Base-by-base conservation (phyloP, 1,140 invertebrate genomes). In the Heliothis virescens region DNA sequence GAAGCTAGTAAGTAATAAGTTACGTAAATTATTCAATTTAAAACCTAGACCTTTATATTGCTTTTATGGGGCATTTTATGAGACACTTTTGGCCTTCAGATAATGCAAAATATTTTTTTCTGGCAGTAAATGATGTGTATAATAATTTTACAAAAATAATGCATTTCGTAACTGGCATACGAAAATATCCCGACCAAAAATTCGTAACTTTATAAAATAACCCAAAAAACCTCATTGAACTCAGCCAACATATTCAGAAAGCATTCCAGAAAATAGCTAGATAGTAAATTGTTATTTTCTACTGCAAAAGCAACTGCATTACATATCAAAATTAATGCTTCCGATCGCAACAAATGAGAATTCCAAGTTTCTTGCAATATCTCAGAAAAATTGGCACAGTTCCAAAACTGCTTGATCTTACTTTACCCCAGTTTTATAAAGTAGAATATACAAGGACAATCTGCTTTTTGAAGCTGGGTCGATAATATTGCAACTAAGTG, bases 241-340 rank as follows among this genome's bases (percentile, higher is more conserved):
- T 57, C 11, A 57, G 21, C 16, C 2, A 57, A 57, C 18, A 57
- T 21, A 0, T 12, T 26, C 13, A 26, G 18, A 59, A 59, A 59
- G 21, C 55, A 57, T 11, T 21, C 9, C 57, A 59, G 57, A 59
- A 59, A 57, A 57, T n/a, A n/a, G n/a, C 10, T 18, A 59, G 18
- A 21, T 7, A 34, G 34, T 9, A 5, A 41, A 41, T 9, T 41
- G 34, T 41, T 41, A 41, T 41, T 41, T 41, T 41, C 57, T 59
- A 13, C 2, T 13, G 3, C 18, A 59, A 59, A 59, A 26, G 57
- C 11, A 26, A 59, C 57, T 59, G 11, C 57, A 59, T 59, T 59
- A 69, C 65, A 65, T 18, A 65, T 18, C 62, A 48, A 48, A 65
- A 65, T 65, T 11, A 59, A 59, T 26, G 18, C 57, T 59, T 65